These are phyloP conservation scores for Enteromius treurensis DNA, from an alignment of 2,797 vertebrate genomes.

Conservation along the genomic window DNA sequence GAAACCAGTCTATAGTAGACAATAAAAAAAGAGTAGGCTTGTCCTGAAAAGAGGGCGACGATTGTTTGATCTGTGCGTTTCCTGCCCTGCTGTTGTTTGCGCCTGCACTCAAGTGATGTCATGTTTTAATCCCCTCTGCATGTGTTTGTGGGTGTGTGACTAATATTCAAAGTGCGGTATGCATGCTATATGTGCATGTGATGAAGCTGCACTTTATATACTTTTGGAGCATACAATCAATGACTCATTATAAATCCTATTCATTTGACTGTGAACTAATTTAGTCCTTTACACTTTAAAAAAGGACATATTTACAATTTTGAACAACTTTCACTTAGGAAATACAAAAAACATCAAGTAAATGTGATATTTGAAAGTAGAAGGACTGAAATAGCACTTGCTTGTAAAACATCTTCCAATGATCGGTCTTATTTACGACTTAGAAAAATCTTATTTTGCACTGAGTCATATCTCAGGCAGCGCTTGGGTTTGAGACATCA, in stretches of 20 bases:
- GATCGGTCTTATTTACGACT: not conserved
- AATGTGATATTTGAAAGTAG: not conserved
- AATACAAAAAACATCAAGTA: not conserved
- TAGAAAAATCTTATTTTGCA: not conserved
- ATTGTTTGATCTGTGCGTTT: conserved; percentile 13
- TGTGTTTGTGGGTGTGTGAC: conserved; percentile 40
- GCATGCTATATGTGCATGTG: conserved; percentile 14
- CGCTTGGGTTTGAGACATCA: conserved; percentile 17
- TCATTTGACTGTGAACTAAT: not conserved
- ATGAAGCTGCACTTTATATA: not conserved
- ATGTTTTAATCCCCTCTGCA: conserved; percentile 33
- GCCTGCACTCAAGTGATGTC: conserved; percentile 38
- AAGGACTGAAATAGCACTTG: not conserved
- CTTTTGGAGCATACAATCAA: not conserved
- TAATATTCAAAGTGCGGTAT: conserved; percentile 23
- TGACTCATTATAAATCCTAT: conserved; percentile 13
- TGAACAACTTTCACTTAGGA: not conserved
- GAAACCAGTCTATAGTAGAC: conserved; percentile 28
- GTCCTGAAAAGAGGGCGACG: conserved; percentile 19
- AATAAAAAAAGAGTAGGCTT: conserved; percentile 34
- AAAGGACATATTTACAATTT: not conserved
- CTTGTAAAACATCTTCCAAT: not conserved
- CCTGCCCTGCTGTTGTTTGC: conserved; percentile 31
- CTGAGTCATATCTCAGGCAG: conserved; percentile 27
- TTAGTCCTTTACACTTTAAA: not conserved